A percentile compares a stretch with the other conserved stretches of the same genome.
Evolutionary conservation across 2,113 vertebrate species (phyloP).

Genomic region (Ciconia maguari): DNA sequence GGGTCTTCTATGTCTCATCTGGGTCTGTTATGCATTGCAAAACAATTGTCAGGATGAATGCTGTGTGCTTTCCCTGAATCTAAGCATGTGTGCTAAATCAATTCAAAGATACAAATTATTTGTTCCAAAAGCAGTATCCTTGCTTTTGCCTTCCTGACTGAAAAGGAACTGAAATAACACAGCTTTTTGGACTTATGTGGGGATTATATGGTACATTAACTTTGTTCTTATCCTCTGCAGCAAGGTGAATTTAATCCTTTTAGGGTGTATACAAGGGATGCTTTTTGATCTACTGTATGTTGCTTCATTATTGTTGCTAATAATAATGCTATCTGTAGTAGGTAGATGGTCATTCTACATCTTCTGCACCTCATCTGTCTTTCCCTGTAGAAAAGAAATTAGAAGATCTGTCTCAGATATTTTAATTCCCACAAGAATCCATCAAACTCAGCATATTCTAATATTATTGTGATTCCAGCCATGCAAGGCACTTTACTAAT

Average conservation of each 20-base stretch:
- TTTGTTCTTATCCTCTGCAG: constrained; percentile 10
- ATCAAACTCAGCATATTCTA: not conserved
- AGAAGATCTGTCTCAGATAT: not conserved
- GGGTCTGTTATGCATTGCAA: not conserved
- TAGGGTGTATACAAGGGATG: not conserved
- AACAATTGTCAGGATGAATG: not conserved
- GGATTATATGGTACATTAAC: constrained; percentile 1
- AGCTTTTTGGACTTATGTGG: not conserved
- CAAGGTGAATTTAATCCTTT: constrained; percentile 27
- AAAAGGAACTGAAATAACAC: constrained; percentile 7
- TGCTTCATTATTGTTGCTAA: not conserved
- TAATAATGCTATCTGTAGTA: not conserved
- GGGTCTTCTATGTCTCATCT: not conserved
- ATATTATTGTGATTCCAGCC: not conserved
- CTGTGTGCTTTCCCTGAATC: not conserved
- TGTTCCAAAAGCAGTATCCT: not conserved
- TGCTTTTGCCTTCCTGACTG: not conserved
- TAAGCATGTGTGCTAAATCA: not conserved
- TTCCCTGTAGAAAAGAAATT: not conserved
- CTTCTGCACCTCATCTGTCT: not conserved
- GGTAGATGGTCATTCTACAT: not conserved
- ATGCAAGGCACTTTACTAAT: not conserved
- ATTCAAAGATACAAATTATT: constrained; percentile 1
- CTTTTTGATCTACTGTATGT: not conserved
- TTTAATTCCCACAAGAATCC: not conserved